phyloP scores from a whole-genome alignment of 2,888 invertebrate species.

The Apeira syringaria region DNA sequence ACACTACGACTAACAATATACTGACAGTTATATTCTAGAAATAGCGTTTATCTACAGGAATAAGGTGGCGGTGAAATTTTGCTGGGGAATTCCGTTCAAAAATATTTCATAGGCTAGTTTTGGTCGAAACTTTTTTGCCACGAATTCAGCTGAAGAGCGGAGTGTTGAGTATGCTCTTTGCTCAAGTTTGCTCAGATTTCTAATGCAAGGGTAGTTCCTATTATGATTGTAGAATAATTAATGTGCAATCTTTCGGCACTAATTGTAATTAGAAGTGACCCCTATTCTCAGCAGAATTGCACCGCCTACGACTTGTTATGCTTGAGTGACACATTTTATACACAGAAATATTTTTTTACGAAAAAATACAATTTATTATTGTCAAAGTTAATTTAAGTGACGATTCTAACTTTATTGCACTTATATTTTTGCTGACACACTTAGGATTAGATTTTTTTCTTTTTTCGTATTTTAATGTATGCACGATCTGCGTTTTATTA shows the following conservation, averaged over 20 bases:
- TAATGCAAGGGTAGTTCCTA: constrained; percentile 22
- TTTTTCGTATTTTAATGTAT: constrained; percentile 76
- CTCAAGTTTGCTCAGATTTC: constrained; percentile 7
- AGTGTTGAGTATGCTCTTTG: constrained; percentile 6
- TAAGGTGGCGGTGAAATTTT: constrained; percentile 54
- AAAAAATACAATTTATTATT: constrained; percentile 73
- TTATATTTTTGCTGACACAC: constrained; percentile 82
- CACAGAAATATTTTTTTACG: constrained; percentile 82
- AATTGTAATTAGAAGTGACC: constrained; percentile 25
- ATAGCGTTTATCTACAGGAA: constrained; percentile 77
- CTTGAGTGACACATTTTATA: constrained; percentile 80
- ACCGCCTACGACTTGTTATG: constrained; percentile 65
- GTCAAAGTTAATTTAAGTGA: constrained; percentile 79
- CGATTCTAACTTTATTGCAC: constrained; percentile 79
- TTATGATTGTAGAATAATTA: constrained; percentile 21
- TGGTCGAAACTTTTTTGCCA: constrained; percentile 8
- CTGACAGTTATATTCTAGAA: constrained; percentile 72
- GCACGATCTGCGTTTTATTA: constrained; percentile 82
- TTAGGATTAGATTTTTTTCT: constrained; percentile 69
- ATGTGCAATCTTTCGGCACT: constrained; percentile 7
- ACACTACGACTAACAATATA: constrained; percentile 76
- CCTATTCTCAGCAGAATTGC: constrained; percentile 52
- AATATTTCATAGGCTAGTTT: background rate
- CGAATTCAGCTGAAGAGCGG: background rate
- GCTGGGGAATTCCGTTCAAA: constrained; percentile 34